Evolutionary conservation across 2,113 vertebrate species (phyloP), one percentile per base, ranked within the genome.

Genomic region (Clarias magur): DNA sequence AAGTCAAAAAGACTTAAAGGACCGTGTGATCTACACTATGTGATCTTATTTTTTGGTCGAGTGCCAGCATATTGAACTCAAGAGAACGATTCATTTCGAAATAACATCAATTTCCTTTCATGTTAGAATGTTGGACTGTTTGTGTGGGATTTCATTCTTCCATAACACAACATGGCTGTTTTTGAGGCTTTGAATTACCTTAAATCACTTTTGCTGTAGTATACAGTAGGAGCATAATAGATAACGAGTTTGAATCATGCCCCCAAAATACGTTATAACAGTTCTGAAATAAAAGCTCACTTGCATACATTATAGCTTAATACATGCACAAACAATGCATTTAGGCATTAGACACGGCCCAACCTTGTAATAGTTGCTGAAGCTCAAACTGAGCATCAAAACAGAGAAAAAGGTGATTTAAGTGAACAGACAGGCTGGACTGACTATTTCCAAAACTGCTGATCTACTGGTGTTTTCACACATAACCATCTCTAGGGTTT

Each of bases 1-100:
- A 3, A 38, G 34, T 38, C 80, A 78, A 85, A 91, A 87, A 89
- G 87, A 60, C 85, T 93, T 89, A 89, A 82, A 90, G 88, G 89
- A 91, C 82, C 88, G 87, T 76, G 73, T 80, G 53, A 60, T 80
- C 4, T 80, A 42, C 38, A 42, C 3, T 42, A 75, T 54, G 67
- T 70, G 42, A 2, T 75, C 57, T 38, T 78, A 30, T 63, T 78
- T 56, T 21, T 19, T 60, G 76, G 23, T 27, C 76, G 56, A 82
- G 62, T 76, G 78, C 78, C 65, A 85, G 84, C n/a, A 76, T 21
- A 65, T 53, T 63, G 57, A 73, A 80, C n/a, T 2, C 34, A 57
- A 72, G 15, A 56, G 60, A 83, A 63, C 78, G n/a, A 54, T 30
- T 82, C 70, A 34, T 85, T 53, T 63, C 13, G 48, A 53, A 67